Evolutionary conservation across 2,797 vertebrate genomes (phyloP).

Genomic region (Paedocypris micromegethes): DNA sequence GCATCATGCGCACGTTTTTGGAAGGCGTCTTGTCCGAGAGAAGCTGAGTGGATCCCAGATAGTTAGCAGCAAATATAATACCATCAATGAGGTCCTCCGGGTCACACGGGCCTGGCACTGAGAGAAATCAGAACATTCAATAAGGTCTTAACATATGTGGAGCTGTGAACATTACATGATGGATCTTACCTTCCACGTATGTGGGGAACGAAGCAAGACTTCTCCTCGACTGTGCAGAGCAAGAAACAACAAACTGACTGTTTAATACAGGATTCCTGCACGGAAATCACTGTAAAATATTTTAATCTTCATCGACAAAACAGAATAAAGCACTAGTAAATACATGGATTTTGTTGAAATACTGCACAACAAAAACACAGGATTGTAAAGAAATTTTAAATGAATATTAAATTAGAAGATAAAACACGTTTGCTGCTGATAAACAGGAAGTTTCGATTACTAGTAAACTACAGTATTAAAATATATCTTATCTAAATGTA

Average conservation of each 20-base stretch:
- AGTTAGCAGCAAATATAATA: constrained; percentile 96
- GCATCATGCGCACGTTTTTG: constrained; percentile 97
- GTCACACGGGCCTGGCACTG: constrained; percentile 95
- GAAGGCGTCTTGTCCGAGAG: constrained; percentile 96
- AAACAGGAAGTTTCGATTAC: too few species aligned
- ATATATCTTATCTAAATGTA: too few species aligned
- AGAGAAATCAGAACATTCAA: constrained; percentile 1
- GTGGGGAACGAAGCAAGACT: constrained; percentile 93
- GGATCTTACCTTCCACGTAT: constrained; percentile 91
- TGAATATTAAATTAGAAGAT: too few species aligned
- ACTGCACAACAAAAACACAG: too few species aligned
- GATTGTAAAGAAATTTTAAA: too few species aligned
- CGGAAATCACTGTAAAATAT: too few species aligned
- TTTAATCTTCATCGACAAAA: too few species aligned
- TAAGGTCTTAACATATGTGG: not conserved
- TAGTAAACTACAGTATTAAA: too few species aligned
- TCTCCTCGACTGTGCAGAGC: constrained; percentile 82
- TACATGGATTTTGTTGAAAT: too few species aligned
- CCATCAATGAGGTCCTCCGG: constrained; percentile 96
- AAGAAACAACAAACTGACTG: constrained; percentile 42
- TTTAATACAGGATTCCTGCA: constrained; percentile 1
- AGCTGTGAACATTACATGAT: not conserved
- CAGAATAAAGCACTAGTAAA: too few species aligned
- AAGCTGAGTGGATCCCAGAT: constrained; percentile 93
- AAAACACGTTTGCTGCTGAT: too few species aligned